phyloP scores from a whole-genome alignment of 2,113 vertebrate genomes.

The Nerophis ophidion region DNA sequence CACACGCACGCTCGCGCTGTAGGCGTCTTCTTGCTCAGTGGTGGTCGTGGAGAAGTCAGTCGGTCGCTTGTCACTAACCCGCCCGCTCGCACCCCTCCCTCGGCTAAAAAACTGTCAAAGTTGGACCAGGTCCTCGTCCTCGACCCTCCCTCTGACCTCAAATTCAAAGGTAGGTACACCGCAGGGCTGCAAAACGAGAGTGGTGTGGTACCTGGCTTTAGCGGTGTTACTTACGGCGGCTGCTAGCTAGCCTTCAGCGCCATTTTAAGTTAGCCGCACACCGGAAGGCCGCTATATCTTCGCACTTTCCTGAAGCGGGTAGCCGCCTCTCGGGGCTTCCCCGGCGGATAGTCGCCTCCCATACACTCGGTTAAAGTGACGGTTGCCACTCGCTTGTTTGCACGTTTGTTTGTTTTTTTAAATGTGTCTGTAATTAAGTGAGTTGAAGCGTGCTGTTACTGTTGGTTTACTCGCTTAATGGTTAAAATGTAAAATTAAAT shows the following conservation, averaged over 20 bases:
- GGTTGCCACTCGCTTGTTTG: neutral
- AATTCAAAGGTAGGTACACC: slow-evolving; percentile 83
- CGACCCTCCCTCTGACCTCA: slow-evolving; percentile 88
- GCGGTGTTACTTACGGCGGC: slow-evolving; percentile 36
- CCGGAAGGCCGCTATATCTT: slow-evolving; percentile 53
- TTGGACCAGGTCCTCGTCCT: slow-evolving; percentile 89
- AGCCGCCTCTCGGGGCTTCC: slow-evolving; percentile 21
- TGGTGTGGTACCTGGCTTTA: slow-evolving; percentile 3
- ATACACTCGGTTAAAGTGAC: neutral
- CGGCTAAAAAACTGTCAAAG: slow-evolving; percentile 82
- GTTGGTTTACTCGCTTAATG: neutral
- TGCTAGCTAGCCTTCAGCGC: slow-evolving; percentile 55
- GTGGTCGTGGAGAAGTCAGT: slow-evolving; percentile 11
- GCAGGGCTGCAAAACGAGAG: neutral
- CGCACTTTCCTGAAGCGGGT: slow-evolving; percentile 50
- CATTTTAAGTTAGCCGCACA: slow-evolving; percentile 67
- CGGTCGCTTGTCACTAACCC: slow-evolving; percentile 48
- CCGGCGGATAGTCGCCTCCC: neutral
- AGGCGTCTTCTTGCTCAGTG: slow-evolving; percentile 54
- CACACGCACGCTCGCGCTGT: slow-evolving; percentile 53
- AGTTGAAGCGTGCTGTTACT: too few species aligned
- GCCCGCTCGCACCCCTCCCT: slow-evolving; percentile 43
- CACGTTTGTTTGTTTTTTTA: too few species aligned
- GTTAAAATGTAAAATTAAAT: neutral
- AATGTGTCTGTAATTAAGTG: too few species aligned